A percentile compares a stretch with the other conserved stretches of the same genome.
Conservation (phyloP, 2,797 vertebrate species). For the Gallinago stenura region DNA sequence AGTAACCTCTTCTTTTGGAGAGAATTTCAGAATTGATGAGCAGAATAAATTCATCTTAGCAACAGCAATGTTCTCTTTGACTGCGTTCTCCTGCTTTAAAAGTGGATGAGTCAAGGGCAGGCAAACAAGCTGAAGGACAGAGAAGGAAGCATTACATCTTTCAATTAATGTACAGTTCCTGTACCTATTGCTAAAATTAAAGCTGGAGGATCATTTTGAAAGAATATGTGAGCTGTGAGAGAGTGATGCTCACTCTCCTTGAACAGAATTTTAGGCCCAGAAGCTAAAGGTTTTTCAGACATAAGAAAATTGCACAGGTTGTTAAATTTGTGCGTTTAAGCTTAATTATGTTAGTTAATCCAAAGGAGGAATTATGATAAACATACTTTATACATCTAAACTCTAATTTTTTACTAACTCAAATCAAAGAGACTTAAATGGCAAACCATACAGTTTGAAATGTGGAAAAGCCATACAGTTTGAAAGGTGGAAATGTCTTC, state of each 20-base stretch:
- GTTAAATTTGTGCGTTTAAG: not conserved
- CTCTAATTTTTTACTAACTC: not conserved
- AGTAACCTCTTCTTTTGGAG: not conserved
- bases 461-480: not conserved
- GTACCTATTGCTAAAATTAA: not conserved
- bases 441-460: not conserved
- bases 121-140: not conserved
- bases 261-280: not conserved
- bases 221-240: too few relatives aligned
- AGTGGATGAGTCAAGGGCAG: not conserved
- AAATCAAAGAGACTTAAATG: not conserved
- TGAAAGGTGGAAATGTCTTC: not conserved
- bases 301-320: not conserved
- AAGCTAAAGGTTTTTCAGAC: not conserved
- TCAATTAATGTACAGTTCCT: not conserved
- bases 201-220: not conserved
- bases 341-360: not conserved
- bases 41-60: conserved; percentile 8
- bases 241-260: not conserved
- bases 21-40: not conserved
- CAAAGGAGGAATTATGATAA: not conserved
- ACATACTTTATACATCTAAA: not conserved
- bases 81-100: not conserved
- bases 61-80: not conserved
- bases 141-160: not conserved